Base-by-base conservation (phyloP, 2,888 invertebrate genomes). In the Andrena marginata region DNA sequence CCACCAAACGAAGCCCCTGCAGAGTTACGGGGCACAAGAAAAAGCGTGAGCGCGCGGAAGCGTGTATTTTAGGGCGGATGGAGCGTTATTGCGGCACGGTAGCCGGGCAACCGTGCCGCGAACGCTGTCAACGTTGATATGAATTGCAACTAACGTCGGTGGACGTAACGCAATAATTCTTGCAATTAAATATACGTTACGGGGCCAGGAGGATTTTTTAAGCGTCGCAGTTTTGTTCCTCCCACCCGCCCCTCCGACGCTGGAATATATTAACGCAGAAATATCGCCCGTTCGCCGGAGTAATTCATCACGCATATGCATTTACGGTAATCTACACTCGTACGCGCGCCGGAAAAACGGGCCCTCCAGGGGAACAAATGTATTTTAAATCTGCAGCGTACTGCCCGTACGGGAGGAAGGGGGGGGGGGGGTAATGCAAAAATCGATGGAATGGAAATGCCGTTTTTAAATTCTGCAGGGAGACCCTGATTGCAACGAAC, bases 121-220 rank as follows among this genome's bases (percentile, higher is more conserved):
- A 68, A 73, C 56, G 8, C 68, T 64, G 77, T 80, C 72, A 33
- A 33, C 77, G 75, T 68, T 64, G 68, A 68, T 71, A 73, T 62
- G 77, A 74, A 77, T 85, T 62, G 68, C 60, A 59, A 75, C 65
- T 60, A 71, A 84, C 65, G 74, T 74, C 33, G 31, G 29, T 60
- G 64, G 67, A 26, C 29, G 63, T 26, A 33, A 31, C 64, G 83
- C 68, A 71, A 82, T 84, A 83, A 80, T 78, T 84, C 80, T 84
- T 69, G 69, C 82, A 80, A 87, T 89, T 85, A 85, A 89, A 86
- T 77, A 62, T 60, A 79, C 76, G 75, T 80, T 81, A 77, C 49
- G 23, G 23, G 67, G 29, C 4, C 33, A n/a, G 56, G 56, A 48
- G 67, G 49, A 63, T 73, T 80, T 76, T 75, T 75, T 59, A 68